Conservation (phyloP, 2,113 vertebrate genomes). For the Pteropus alecto region DNA sequence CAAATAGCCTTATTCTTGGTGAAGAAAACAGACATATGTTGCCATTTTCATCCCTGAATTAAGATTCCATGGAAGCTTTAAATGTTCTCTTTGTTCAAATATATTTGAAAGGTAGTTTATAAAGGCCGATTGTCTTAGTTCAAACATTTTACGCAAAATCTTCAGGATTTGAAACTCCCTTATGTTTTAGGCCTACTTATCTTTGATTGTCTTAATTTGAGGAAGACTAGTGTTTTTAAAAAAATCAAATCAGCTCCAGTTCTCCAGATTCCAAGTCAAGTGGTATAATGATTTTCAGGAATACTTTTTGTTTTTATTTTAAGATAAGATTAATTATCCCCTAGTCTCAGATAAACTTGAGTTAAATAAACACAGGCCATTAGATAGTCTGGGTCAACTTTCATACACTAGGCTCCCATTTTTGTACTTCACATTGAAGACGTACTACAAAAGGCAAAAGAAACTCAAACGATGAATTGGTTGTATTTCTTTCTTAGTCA, state of each 20-base stretch:
- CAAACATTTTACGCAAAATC: neutral
- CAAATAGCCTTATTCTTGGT: neutral
- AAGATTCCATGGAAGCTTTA: neutral
- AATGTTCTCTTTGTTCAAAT: neutral
- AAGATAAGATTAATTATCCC: neutral
- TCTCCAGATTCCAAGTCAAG: neutral
- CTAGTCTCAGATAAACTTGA: neutral
- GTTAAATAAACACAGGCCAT: neutral
- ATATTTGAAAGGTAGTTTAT: slow-evolving; percentile 31
- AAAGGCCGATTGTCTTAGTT: neutral
- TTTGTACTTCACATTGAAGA: neutral
- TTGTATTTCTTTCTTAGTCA: neutral
- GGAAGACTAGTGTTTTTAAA: neutral
- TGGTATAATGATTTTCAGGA: neutral
- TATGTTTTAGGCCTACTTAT: neutral
- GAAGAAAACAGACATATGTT: neutral
- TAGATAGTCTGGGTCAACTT: neutral
- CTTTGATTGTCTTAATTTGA: neutral
- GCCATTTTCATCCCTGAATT: slow-evolving; percentile 1
- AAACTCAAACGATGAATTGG: neutral
- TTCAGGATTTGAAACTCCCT: neutral
- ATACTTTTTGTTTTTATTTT: neutral
- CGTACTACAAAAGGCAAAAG: neutral
- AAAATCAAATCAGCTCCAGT: neutral
- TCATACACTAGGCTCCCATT: neutral